Evolutionary conservation across 2,888 invertebrate species (phyloP).

Genomic region (Rotaria socialis): DNA sequence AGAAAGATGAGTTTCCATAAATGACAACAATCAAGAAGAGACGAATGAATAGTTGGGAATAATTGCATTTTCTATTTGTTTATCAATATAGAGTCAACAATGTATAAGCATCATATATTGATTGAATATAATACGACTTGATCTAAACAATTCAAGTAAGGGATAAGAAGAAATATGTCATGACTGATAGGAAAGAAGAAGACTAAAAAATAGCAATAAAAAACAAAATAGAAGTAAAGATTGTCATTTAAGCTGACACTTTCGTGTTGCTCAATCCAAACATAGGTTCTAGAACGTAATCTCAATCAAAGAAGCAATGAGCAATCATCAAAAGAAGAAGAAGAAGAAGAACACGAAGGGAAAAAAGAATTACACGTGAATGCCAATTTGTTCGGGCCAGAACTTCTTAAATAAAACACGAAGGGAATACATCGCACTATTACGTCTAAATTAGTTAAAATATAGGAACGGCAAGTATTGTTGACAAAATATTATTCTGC

Average conservation of each 20-base stretch:
- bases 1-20: background rate
- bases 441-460: background rate
- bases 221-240: too few relatives aligned
- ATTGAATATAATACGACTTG: background rate
- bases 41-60: background rate
- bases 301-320: background rate
- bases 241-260: too few relatives aligned
- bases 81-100: too few relatives aligned
- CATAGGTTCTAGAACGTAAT: background rate
- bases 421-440: background rate
- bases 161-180: too few relatives aligned
- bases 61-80: background rate
- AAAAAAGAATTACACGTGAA: background rate
- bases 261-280: too few relatives aligned
- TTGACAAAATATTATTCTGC: slow-evolving; percentile 7
- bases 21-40: background rate
- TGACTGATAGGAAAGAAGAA: too few relatives aligned
- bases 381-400: background rate
- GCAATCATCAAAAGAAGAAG: background rate
- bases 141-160: background rate
- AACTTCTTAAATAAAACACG: background rate
- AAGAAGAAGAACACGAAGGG: too few relatives aligned
- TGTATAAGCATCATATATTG: too few relatives aligned
- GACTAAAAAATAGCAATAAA: too few relatives aligned
- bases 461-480: background rate